Conservation (phyloP, 2,888 invertebrate species). For the Margaritifera margaritifera region DNA sequence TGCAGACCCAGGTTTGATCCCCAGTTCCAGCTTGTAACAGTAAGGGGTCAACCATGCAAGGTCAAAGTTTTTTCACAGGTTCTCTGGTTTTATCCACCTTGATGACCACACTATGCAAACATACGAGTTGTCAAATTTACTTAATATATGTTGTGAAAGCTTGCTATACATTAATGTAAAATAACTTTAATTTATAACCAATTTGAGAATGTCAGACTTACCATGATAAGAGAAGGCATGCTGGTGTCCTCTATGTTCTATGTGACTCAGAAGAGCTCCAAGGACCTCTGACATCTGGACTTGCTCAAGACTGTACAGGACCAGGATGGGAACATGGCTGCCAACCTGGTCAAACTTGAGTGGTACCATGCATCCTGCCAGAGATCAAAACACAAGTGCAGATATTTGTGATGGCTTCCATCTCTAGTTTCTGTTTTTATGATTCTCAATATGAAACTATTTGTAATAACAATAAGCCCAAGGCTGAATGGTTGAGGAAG, state of each 20-base stretch:
- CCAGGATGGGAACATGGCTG: slow-evolving; percentile 53
- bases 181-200: background rate
- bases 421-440: background rate
- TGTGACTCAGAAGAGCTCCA: slow-evolving; percentile 57
- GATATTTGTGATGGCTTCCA: no score
- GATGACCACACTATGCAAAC: no score
- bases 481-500: background rate
- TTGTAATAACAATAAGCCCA: background rate
- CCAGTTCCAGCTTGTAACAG: no score
- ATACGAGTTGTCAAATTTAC: no score
- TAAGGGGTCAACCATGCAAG: no score
- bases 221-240: slow-evolving; percentile 53
- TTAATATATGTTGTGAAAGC: no score
- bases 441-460: background rate
- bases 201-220: slow-evolving; percentile 15
- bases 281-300: slow-evolving; percentile 62
- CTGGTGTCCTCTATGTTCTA: slow-evolving; percentile 63
- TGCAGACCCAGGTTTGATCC: no score
- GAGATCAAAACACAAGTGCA: background rate
- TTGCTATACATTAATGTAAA: background rate
- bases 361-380: slow-evolving; percentile 61
- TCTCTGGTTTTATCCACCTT: no score
- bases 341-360: slow-evolving; percentile 19
- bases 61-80: no score
- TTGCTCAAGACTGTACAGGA: slow-evolving; percentile 64